Percentiles rank a stretch among this genome's conserved stretches.
These are phyloP conservation scores for Lysiphlebus fabarum DNA, from an alignment of 1,140 invertebrate species.

Conservation along the genomic window DNA sequence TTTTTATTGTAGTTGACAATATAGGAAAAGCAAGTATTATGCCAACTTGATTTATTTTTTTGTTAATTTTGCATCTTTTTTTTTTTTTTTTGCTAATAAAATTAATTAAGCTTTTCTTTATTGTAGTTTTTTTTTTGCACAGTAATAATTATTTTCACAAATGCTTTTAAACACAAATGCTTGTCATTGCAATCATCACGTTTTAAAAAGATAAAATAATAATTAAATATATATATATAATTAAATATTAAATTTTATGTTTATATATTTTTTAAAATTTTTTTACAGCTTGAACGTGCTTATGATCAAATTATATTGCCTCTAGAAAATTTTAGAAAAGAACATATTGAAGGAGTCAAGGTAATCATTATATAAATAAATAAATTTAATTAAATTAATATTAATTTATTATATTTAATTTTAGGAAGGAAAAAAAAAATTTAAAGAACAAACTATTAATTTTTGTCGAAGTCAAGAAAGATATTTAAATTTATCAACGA, in stretches of 20 bases:
- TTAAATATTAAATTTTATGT: too few species aligned
- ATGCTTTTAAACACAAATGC: too few species aligned
- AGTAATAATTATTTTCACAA: too few species aligned
- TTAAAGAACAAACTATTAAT: constrained; percentile 95
- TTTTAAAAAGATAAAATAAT: too few species aligned
- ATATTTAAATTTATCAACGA: constrained; percentile 89
- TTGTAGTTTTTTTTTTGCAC: not conserved
- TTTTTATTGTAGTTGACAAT: constrained; percentile 28
- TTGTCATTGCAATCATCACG: too few species aligned
- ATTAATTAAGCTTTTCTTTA: not conserved
- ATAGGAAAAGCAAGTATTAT: constrained; percentile 31
- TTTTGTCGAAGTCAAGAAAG: constrained; percentile 94
- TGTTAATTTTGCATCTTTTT: constrained; percentile 3
- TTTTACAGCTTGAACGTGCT: constrained; percentile 80
- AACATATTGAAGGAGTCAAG: constrained; percentile 91
- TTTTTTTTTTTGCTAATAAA: not conserved
- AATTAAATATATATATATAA: too few species aligned
- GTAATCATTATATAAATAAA: constrained; percentile 49
- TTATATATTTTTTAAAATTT: too few species aligned
- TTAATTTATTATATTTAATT: constrained; percentile 20
- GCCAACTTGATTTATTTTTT: not conserved
- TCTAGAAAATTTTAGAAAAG: constrained; percentile 89
- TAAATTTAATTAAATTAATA: constrained; percentile 9
- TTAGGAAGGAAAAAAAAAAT: constrained; percentile 93
- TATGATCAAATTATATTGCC: constrained; percentile 88